Evolutionary conservation across 1,140 invertebrate species (phyloP).

Genomic region (Acromyrmex echinatior): DNA sequence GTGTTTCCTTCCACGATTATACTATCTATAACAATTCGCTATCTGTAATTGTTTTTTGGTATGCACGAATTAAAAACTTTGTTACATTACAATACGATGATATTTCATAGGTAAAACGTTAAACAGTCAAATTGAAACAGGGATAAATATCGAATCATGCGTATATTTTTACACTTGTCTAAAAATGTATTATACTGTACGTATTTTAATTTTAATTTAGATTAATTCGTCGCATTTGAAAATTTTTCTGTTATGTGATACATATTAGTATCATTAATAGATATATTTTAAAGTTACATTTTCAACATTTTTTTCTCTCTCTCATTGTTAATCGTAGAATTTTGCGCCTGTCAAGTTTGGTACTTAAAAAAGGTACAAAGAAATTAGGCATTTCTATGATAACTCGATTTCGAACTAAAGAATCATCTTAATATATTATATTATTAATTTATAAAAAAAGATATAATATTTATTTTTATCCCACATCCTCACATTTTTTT

Average conservation of each 20-base stretch:
- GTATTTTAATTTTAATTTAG: background rate
- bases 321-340: too few species aligned
- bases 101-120: background rate
- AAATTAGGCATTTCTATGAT: too few species aligned
- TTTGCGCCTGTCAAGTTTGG: too few species aligned
- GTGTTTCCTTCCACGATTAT: constrained; percentile 47
- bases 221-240: background rate
- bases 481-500: background rate
- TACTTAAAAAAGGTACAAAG: too few species aligned
- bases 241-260: background rate
- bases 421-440: background rate
- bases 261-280: too few species aligned
- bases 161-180: background rate
- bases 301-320: too few species aligned
- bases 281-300: too few species aligned
- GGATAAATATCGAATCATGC: background rate
- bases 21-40: constrained; percentile 1
- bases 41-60: constrained; percentile 22
- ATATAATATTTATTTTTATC: too few species aligned
- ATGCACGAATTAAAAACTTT: background rate
- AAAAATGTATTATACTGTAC: background rate
- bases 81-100: background rate
- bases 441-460: too few species aligned
- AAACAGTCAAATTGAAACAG: background rate
- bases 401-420: too few species aligned